Base-by-base conservation (phyloP, 2,113 vertebrate species). In the Calidris pugnax region DNA sequence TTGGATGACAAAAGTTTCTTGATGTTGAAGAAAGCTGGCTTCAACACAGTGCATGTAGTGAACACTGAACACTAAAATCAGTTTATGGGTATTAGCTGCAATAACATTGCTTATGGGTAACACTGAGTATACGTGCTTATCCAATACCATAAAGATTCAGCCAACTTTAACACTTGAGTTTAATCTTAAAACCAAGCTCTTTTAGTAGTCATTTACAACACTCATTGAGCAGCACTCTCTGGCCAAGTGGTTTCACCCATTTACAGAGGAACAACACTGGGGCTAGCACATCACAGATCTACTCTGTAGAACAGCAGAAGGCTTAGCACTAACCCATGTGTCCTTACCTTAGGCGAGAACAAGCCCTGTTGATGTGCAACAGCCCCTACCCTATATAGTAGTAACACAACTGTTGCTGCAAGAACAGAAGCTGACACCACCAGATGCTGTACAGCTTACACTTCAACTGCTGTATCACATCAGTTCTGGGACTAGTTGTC, bases 261-360 rank as follows among this genome's bases (percentile, higher is more conserved):
- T 79, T 68, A 51, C 1, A 30, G 12, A 43, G 45, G 39, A 80
- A 67, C 30, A 69, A 23, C 4, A 35, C 21, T 28, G 18, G 7
- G n/a, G 22, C 51, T 63, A 48, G 41, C 50, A 35, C 9, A 37
- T 37, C 43, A 28, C n/a, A 57, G 10, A 62, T 43, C 12, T 68
- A 8, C 62, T 85, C 28, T 17, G 39, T 13, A 10, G 45, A 55
- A 22, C 5, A 89, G 45, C 41, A 73, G n/a, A 57, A 92, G 26
- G 71, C 71, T 50, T 35, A 82, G 43, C 45, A 26, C 13, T 39
- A 55, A 35, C 4, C 2, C 51, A 2, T 1, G 12, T 14, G 45
- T 53, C 50, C 30, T 45, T 26, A 27, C 15, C 18, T 55, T n/a
- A 3, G 35, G 41, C 17, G 20, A 0, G 0, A 87, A 4, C 26